A percentile compares a stretch with the other conserved stretches of the same genome.
Evolutionary conservation across 2,888 invertebrate species (phyloP).

Genomic region (Glyphotaelius pellucidus): DNA sequence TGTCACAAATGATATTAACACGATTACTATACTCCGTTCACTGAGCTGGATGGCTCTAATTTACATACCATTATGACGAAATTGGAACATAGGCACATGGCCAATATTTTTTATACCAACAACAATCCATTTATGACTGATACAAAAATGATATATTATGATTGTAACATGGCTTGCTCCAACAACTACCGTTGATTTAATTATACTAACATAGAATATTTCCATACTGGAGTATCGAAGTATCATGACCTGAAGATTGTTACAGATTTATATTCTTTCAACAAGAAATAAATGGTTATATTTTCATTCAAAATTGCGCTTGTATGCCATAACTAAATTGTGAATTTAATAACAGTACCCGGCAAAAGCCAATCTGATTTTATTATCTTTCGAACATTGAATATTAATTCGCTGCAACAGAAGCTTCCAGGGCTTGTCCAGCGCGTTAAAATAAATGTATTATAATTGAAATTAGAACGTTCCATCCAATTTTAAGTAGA

Average conservation of each 20-base stretch:
- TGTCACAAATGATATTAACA: conserved; percentile 11
- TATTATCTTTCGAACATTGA: not conserved
- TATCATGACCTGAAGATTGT: not conserved
- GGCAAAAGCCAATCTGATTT: not conserved
- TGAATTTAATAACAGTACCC: not conserved
- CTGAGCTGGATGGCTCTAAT: not conserved
- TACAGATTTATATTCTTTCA: not conserved
- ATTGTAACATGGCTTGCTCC: not conserved
- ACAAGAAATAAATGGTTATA: not conserved
- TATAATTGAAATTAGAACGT: not conserved
- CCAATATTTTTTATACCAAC: not conserved
- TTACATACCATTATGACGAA: conserved; percentile 2
- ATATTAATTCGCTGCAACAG: not conserved
- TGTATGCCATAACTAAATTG: not conserved
- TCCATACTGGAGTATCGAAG: not conserved
- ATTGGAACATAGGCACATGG: not conserved
- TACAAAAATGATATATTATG: not conserved
- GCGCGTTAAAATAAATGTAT: not conserved
- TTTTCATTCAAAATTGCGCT: not conserved
- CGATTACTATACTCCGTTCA: not conserved
- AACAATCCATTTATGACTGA: not conserved
- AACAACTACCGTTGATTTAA: not conserved
- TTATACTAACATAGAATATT: not conserved
- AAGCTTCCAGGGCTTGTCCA: not conserved
- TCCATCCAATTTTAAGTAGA: not conserved